A percentile compares a stretch with the other conserved stretches of the same genome.
Conservation (phyloP, 30 jellyfish, hydroid and myxozoan genomes). For the Mastigias papua region DNA sequence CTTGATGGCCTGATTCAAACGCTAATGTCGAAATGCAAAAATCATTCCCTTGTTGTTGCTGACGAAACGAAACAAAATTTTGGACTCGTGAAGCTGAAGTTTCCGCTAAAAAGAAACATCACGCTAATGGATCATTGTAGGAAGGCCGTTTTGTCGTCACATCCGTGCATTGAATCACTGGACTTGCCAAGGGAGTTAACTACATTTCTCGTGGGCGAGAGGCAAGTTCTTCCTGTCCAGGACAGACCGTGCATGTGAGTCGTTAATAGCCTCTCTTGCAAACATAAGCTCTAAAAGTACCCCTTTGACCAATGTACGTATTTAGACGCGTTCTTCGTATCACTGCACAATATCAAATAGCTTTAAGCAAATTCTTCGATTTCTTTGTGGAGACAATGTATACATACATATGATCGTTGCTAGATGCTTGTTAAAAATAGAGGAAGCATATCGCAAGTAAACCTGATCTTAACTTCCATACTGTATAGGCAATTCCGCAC, state of each 20-base stretch:
- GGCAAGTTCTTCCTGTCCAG: not conserved
- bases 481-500: too few relatives aligned
- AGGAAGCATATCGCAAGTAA: too few relatives aligned
- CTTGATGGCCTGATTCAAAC: conserved; percentile 17
- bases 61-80: conserved; percentile 22
- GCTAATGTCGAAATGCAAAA: conserved; percentile 35
- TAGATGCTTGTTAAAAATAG: too few relatives aligned
- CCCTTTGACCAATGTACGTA: too few relatives aligned
- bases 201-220: conserved; percentile 11
- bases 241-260: not conserved
- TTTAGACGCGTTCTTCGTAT: too few relatives aligned
- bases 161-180: not conserved
- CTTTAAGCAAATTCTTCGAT: too few relatives aligned
- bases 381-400: too few relatives aligned
- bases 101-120: conserved; percentile 28
- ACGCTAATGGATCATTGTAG: conserved; percentile 67
- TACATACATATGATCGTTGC: too few relatives aligned
- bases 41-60: conserved; percentile 37
- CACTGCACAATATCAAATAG: too few relatives aligned
- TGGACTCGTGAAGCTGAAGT: conserved; percentile 40
- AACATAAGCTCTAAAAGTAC: too few relatives aligned
- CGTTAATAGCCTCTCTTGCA: not conserved
- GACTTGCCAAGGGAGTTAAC: conserved; percentile 45
- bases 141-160: conserved; percentile 3
- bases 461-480: too few relatives aligned